Percentiles rank a stretch among this genome's conserved stretches.
phyloP scores from a whole-genome alignment of 2,888 invertebrate species.

The Embidobia sp. region DNA sequence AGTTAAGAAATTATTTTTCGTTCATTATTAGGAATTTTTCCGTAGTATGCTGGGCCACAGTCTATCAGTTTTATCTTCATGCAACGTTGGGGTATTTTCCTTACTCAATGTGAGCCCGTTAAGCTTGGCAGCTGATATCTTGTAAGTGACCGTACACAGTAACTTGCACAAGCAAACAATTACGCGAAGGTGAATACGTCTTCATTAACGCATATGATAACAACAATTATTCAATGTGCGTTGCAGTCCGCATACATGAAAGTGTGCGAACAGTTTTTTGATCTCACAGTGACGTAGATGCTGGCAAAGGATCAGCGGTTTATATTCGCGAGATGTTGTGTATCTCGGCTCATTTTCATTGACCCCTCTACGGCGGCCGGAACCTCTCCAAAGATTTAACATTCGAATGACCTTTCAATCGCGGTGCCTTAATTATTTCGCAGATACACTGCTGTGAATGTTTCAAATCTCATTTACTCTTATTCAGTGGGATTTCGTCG shows the following conservation, averaged over 20 bases:
- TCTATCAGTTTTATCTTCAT: too few species aligned
- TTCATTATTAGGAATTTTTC: too few species aligned
- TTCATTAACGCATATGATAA: constrained; percentile 41
- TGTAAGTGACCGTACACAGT: constrained; percentile 11
- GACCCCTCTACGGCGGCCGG: constrained; percentile 52
- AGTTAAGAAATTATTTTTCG: too few species aligned
- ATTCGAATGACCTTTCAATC: constrained; percentile 50
- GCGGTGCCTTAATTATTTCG: constrained; percentile 35
- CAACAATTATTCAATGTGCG: constrained; percentile 47
- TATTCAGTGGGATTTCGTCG: constrained; percentile 35
- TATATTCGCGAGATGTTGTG: constrained; percentile 71
- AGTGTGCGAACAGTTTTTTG: constrained; percentile 60
- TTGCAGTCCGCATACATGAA: constrained; percentile 28
- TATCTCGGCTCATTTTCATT: constrained; percentile 71
- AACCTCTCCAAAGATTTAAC: constrained; percentile 45
- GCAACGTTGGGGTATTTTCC: too few species aligned
- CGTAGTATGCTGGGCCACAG: too few species aligned
- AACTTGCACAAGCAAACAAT: constrained; percentile 53
- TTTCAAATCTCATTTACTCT: constrained; percentile 23
- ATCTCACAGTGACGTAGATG: constrained; percentile 67
- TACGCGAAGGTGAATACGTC: constrained; percentile 46
- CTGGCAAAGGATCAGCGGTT: constrained; percentile 67
- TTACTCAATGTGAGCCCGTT: too few species aligned
- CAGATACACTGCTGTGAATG: constrained; percentile 9
- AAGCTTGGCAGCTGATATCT: too few species aligned